Conservation (phyloP, 2,888 invertebrate genomes). For the Ornithoptera alexandrae region DNA sequence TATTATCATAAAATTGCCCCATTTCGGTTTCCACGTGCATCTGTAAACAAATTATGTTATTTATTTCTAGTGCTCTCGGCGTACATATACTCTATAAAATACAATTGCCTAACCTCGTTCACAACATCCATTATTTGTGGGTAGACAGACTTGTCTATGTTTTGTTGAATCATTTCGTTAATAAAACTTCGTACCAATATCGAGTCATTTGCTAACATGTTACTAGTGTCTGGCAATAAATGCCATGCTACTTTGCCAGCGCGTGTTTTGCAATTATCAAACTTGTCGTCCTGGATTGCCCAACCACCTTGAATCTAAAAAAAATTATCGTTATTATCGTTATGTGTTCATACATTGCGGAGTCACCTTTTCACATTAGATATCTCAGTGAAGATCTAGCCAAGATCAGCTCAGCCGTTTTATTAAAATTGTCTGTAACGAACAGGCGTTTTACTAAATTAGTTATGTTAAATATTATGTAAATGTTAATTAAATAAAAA, state of each 20-base stretch:
- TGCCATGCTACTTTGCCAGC: conserved; percentile 14
- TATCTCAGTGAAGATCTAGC: background rate
- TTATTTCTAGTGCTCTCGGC: background rate
- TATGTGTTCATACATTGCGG: background rate
- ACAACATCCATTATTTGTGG: background rate
- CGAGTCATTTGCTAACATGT: conserved; percentile 7
- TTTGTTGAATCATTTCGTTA: conserved; percentile 11
- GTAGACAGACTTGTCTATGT: background rate
- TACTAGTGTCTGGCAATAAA: conserved; percentile 4
- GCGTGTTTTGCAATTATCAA: conserved; percentile 6
- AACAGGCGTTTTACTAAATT: too few relatives aligned
- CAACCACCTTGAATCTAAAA: conserved; percentile 1
- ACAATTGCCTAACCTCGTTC: background rate
- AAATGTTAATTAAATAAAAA: too few relatives aligned
- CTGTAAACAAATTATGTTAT: background rate
- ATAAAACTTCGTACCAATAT: conserved; percentile 11
- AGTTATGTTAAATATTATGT: too few relatives aligned
- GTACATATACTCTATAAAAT: background rate
- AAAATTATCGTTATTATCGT: background rate
- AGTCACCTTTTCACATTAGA: background rate
- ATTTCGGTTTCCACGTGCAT: conserved; percentile 1
- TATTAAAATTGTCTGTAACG: too few relatives aligned
- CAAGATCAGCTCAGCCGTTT: too few relatives aligned
- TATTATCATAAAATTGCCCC: conserved; percentile 3
- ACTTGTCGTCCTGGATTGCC: conserved; percentile 11